Conservation (phyloP, 2,113 vertebrate genomes). For the Nesoenas mayeri region DNA sequence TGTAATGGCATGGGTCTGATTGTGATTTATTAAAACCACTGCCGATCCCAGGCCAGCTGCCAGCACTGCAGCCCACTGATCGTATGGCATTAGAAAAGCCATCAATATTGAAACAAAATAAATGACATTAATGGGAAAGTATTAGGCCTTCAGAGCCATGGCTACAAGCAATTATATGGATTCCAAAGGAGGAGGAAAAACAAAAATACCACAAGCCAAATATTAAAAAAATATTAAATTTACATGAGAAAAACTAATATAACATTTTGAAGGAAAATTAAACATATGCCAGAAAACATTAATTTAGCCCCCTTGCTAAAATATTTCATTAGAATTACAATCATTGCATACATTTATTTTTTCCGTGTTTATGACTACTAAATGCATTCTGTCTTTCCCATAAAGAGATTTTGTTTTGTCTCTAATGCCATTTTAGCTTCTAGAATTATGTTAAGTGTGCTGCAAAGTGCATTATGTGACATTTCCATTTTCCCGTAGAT, state of each 20-base stretch:
- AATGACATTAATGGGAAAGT: conserved; percentile 95
- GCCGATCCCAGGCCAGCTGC: conserved; percentile 93
- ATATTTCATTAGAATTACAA: conserved; percentile 57
- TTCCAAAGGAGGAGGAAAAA: conserved; percentile 80
- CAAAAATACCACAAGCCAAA: conserved; percentile 72
- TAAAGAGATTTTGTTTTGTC: conserved; percentile 68
- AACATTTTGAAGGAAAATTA: conserved; percentile 63
- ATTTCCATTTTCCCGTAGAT: conserved; percentile 60
- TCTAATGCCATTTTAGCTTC: conserved; percentile 75
- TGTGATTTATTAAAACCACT: conserved; percentile 99
- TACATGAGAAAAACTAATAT: conserved; percentile 54
- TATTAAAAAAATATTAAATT: conserved; percentile 68
- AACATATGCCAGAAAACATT: conserved; percentile 50
- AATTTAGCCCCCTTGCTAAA: conserved; percentile 45
- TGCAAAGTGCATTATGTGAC: conserved; percentile 71
- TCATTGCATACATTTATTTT: conserved; percentile 66
- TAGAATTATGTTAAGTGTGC: conserved; percentile 75
- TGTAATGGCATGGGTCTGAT: conserved; percentile 98
- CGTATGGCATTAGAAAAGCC: conserved; percentile 97
- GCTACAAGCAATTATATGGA: conserved; percentile 85
- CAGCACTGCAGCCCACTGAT: conserved; percentile 94
- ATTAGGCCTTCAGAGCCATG: conserved; percentile 83
- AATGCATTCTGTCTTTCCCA: conserved; percentile 68
- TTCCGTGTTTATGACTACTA: conserved; percentile 61
- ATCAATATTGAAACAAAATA: conserved; percentile 96